Evolutionary conservation across 1,140 invertebrate species (phyloP).

Genomic region (Adelges cooleyi): DNA sequence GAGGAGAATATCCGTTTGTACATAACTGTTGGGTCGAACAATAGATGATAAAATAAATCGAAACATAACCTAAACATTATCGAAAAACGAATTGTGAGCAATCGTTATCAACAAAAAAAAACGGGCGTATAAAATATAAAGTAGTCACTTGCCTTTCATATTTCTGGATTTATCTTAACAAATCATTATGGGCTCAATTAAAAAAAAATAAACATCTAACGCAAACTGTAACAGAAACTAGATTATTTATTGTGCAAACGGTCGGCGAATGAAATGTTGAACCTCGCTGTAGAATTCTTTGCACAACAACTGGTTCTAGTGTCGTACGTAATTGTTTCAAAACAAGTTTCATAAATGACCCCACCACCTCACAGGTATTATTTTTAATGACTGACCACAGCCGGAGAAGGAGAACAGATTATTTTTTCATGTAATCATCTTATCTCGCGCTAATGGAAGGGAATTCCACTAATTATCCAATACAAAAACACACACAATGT

Average conservation of each 20-base stretch:
- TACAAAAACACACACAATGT: background rate
- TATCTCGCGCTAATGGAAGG: constrained; percentile 1
- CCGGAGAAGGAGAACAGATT: background rate
- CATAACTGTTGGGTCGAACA: background rate
- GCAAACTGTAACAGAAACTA: no score
- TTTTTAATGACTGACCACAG: constrained; percentile 8
- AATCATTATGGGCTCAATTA: background rate
- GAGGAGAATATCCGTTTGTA: background rate
- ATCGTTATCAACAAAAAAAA: background rate
- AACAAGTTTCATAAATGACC: constrained; percentile 2
- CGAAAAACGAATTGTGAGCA: no score
- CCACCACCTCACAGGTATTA: no score
- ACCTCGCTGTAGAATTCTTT: background rate
- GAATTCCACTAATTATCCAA: constrained; percentile 3
- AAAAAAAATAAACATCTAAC: background rate
- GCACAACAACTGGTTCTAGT: background rate
- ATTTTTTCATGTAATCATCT: background rate
- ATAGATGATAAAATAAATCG: background rate
- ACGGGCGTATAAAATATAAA: no score
- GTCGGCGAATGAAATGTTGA: constrained; percentile 5
- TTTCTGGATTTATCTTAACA: no score
- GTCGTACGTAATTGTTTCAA: background rate
- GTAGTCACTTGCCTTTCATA: constrained; percentile 21
- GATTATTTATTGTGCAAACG: no score
- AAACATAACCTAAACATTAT: background rate